Conservation (phyloP, 2,113 vertebrate species). For the Engystomops pustulosus region DNA sequence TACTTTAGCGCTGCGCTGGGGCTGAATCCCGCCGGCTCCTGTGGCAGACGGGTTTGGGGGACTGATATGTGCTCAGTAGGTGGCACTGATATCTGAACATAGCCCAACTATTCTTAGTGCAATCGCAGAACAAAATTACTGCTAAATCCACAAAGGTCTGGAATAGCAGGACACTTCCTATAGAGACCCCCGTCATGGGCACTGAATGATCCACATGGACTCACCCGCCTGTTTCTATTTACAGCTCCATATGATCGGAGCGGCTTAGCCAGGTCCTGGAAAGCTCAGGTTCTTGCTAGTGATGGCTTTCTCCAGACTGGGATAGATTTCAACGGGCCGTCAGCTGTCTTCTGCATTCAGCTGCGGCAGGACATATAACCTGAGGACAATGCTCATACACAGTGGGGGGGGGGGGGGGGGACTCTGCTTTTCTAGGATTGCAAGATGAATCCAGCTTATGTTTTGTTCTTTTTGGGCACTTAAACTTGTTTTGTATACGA, state of each 20-base stretch:
- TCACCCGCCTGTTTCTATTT: slow-evolving; percentile 40
- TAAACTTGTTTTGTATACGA: no score
- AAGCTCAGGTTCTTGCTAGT: slow-evolving; percentile 49
- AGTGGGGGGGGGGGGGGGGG: background rate
- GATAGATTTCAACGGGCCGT: slow-evolving; percentile 35
- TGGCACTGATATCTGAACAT: slow-evolving; percentile 28
- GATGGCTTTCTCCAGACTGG: slow-evolving; percentile 27
- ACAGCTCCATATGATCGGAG: slow-evolving; percentile 35
- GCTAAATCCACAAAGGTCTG: slow-evolving; percentile 1
- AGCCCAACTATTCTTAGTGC: slow-evolving; percentile 5
- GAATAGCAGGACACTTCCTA: slow-evolving; percentile 11
- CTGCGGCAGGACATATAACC: background rate
- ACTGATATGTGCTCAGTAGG: slow-evolving; percentile 1
- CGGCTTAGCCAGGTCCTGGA: slow-evolving; percentile 36
- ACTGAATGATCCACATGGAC: slow-evolving; percentile 1
- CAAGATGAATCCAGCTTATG: no score
- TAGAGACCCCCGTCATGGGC: slow-evolving; percentile 17
- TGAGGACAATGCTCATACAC: no score
- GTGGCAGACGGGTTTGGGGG: background rate
- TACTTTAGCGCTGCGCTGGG: slow-evolving; percentile 30
- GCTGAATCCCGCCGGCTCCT: background rate
- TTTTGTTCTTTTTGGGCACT: no score
- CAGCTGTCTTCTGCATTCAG: slow-evolving; percentile 38
- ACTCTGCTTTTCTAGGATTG: no score
- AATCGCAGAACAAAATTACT: background rate